A percentile compares a stretch with the other conserved stretches of the same genome.
These are phyloP conservation scores for Tamias sibiricus DNA, from an alignment of 2,113 vertebrate species.

Conservation along the genomic window DNA sequence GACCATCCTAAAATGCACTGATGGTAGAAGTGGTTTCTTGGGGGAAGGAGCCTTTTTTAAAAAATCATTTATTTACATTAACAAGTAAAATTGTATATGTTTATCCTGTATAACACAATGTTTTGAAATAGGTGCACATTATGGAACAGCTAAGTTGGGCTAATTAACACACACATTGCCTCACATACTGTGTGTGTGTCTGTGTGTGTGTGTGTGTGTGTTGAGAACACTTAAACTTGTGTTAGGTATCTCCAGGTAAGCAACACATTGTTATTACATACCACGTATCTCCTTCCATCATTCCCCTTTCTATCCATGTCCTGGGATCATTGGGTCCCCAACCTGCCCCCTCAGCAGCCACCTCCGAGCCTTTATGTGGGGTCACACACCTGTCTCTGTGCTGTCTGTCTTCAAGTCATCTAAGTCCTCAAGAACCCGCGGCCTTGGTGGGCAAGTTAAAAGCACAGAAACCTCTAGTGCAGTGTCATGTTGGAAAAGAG, in stretches of 20 bases:
- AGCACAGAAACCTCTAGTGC: neutral
- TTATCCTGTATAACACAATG: fast-evolving
- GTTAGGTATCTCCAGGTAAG: neutral
- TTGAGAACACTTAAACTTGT: neutral
- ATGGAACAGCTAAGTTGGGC: neutral
- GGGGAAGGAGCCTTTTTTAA: neutral
- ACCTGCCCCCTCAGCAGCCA: fast-evolving
- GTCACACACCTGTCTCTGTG: neutral
- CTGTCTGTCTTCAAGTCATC: neutral
- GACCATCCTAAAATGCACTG: no score
- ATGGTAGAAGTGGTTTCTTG: neutral
- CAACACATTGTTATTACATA: neutral
- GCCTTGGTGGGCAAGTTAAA: neutral
- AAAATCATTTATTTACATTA: neutral
- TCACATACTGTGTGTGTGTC: neutral
- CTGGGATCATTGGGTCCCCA: neutral
- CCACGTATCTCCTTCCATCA: no score
- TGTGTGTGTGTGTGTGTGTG: neutral
- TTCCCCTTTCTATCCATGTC: neutral
- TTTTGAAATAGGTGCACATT: neutral
- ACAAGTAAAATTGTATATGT: neutral
- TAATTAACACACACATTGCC: neutral
- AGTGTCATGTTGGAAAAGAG: neutral
- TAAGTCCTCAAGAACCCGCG: neutral
- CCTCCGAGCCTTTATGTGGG: neutral